These are phyloP conservation scores for Ennomos erosarius DNA, from an alignment of 2,888 invertebrate genomes.

Conservation along the genomic window DNA sequence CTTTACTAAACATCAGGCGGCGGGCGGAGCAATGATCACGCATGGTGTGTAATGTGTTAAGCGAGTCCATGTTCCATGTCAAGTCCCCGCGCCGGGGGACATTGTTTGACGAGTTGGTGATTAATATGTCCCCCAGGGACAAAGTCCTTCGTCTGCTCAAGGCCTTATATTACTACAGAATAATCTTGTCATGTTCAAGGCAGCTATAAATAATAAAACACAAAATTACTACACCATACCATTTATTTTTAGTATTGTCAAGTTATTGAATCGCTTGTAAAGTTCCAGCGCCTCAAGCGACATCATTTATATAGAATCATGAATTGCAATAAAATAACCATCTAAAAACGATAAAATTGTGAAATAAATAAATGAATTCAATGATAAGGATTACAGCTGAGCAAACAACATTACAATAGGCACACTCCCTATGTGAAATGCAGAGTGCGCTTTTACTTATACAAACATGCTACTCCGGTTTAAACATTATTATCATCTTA, in stretches of 20 bases:
- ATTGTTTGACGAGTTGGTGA: too few relatives aligned
- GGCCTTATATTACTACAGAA: too few relatives aligned
- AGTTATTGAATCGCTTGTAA: slow-evolving; percentile 58
- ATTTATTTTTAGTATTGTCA: slow-evolving; percentile 80
- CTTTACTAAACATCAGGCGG: too few relatives aligned
- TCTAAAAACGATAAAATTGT: slow-evolving; percentile 22
- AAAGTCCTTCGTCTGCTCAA: too few relatives aligned
- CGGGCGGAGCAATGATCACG: too few relatives aligned
- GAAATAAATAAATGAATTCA: slow-evolving; percentile 32
- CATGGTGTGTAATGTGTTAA: too few relatives aligned
- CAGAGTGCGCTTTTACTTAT: slow-evolving; percentile 39
- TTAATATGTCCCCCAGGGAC: too few relatives aligned
- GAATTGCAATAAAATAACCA: slow-evolving; percentile 13
- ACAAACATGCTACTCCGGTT: slow-evolving; percentile 23
- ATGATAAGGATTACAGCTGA: slow-evolving; percentile 28
- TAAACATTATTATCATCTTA: slow-evolving; percentile 44
- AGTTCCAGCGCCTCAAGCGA: slow-evolving; percentile 24
- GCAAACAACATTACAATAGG: slow-evolving; percentile 37
- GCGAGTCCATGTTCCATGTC: too few relatives aligned
- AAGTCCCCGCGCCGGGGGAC: too few relatives aligned
- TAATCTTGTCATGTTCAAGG: too few relatives aligned
- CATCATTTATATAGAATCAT: slow-evolving; percentile 15
- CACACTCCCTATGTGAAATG: slow-evolving; percentile 37
- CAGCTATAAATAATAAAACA: slow-evolving; percentile 38
- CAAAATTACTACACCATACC: slow-evolving; percentile 72